Evolutionary conservation across 2,113 vertebrate species (phyloP).

Genomic region (Hiodon tergisus): DNA sequence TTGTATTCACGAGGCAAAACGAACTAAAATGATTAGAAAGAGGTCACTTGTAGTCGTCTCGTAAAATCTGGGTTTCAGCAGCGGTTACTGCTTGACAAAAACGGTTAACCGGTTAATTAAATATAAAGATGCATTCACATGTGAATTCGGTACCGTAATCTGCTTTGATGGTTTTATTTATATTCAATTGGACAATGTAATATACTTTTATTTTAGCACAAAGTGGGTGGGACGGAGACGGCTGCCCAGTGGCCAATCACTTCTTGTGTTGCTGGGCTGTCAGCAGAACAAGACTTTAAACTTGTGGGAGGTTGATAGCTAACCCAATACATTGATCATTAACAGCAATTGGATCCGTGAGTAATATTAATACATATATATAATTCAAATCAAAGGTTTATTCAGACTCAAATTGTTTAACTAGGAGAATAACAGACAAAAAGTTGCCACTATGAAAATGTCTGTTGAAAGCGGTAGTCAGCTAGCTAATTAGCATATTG

Average conservation of each 20-base stretch:
- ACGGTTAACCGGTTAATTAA: no score
- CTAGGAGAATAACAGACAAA: neutral
- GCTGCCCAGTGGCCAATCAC: neutral
- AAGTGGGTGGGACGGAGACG: neutral
- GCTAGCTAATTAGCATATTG: no score
- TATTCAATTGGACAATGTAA: no score
- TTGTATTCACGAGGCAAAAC: no score
- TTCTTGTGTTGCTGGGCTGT: slow-evolving; percentile 2
- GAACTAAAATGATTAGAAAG: no score
- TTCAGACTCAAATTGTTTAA: neutral
- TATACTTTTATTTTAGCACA: neutral
- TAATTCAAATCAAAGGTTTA: neutral
- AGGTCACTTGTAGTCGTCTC: no score
- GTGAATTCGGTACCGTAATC: no score
- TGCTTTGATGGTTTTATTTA: no score
- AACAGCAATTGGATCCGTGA: slow-evolving; percentile 35
- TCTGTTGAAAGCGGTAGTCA: no score
- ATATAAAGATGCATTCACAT: no score
- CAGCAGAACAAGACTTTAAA: slow-evolving; percentile 18
- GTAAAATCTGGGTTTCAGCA: no score
- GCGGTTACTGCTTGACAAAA: no score
- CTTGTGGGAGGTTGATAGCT: slow-evolving; percentile 21
- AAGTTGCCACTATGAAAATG: neutral
- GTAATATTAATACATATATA: slow-evolving; percentile 21
- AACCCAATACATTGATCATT: slow-evolving; percentile 33